Evolutionary conservation across 2,888 invertebrate species (phyloP).

Genomic region (Cryptocephalus moraei): DNA sequence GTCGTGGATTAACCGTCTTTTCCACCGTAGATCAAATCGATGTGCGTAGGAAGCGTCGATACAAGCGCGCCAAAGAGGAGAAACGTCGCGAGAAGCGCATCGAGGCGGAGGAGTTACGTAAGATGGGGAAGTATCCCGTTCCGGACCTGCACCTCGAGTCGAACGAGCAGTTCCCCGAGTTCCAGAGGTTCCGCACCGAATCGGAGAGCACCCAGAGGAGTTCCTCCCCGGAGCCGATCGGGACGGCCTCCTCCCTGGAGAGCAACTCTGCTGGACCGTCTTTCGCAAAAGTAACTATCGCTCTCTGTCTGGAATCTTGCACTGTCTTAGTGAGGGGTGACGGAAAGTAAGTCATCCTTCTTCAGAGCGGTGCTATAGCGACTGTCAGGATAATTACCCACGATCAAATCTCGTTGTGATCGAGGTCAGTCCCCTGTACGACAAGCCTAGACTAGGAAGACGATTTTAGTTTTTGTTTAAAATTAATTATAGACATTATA

Average conservation of each 20-base stretch:
- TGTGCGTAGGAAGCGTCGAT: constrained; percentile 55
- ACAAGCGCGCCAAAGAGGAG: constrained; percentile 66
- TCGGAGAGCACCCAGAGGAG: constrained; percentile 25
- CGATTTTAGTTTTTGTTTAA: no score
- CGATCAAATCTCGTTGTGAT: constrained; percentile 18
- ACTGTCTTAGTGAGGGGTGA: constrained; percentile 1
- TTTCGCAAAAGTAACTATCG: constrained; percentile 46
- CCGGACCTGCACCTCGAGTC: constrained; percentile 54
- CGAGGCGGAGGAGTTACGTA: constrained; percentile 58
- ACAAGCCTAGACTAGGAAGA: no score
- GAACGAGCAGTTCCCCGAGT: constrained; percentile 45
- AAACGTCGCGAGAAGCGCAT: constrained; percentile 68
- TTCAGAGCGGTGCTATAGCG: constrained; percentile 24
- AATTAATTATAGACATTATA: no score
- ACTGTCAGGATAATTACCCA: constrained; percentile 33
- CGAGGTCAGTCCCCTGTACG: constrained; percentile 34
- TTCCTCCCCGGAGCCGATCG: no score
- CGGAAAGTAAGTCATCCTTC: constrained; percentile 6
- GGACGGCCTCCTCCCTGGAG: constrained; percentile 18
- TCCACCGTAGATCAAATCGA: constrained; percentile 56
- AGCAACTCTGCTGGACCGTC: constrained; percentile 38
- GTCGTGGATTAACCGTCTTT: neutral
- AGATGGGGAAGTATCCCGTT: constrained; percentile 56
- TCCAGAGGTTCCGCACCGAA: constrained; percentile 21
- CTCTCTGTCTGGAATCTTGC: neutral